Evolutionary conservation across 2,113 vertebrate genomes (phyloP).

Genomic region (Rynchops niger): DNA sequence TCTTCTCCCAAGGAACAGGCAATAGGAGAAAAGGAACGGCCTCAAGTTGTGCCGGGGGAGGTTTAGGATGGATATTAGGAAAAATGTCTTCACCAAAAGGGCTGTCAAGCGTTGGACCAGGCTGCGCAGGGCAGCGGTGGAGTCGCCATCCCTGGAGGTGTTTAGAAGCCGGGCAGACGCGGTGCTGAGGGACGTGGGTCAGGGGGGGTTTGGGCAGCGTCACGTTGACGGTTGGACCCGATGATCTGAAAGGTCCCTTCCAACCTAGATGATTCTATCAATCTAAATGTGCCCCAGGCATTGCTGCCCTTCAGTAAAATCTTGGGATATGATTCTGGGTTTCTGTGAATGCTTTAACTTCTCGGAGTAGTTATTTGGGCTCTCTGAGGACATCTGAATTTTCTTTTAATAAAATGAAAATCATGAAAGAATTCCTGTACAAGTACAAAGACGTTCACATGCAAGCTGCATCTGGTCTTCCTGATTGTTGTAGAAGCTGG

Average conservation of each 20-base stretch:
- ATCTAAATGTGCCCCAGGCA: slow-evolving; percentile 65
- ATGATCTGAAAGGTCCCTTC: not conserved
- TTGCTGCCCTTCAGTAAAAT: slow-evolving; percentile 53
- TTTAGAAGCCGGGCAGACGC: not conserved
- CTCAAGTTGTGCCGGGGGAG: not conserved
- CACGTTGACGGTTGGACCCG: not conserved
- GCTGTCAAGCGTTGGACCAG: not conserved
- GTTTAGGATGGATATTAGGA: not conserved
- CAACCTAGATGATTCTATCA: not conserved
- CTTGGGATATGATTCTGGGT: not conserved
- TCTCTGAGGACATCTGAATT: accelerated
- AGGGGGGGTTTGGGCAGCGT: not conserved
- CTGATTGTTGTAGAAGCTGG: slow-evolving; percentile 59
- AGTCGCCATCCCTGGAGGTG: not conserved
- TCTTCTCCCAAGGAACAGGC: not conserved
- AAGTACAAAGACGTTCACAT: slow-evolving; percentile 55
- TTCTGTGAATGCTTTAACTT: not conserved
- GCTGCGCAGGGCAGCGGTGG: not conserved
- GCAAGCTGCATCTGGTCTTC: slow-evolving; percentile 50
- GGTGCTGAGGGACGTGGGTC: not conserved
- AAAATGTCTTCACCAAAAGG: not conserved
- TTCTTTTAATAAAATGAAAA: not conserved
- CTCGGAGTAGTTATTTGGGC: not conserved
- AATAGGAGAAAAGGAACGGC: not conserved
- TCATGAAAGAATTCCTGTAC: not conserved